phyloP scores from a whole-genome alignment of 2,113 vertebrate species.

The Accipiter cooperii region DNA sequence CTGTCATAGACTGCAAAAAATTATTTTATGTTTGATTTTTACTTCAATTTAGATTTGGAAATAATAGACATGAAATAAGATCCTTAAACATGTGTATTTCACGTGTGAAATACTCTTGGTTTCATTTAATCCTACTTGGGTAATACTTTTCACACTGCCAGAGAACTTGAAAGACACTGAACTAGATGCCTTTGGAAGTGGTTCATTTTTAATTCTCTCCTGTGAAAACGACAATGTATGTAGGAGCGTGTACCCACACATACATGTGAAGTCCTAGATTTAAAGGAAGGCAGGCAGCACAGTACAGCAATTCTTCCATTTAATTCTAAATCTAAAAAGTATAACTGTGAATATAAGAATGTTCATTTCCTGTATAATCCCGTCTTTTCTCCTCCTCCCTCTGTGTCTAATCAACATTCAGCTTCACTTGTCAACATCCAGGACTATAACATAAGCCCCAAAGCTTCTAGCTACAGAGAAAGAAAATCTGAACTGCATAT shows the following conservation, averaged over 20 bases:
- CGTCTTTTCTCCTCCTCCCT: background rate
- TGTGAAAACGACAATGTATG: background rate
- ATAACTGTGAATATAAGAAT: background rate
- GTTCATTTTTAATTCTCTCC: background rate
- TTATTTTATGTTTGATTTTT: background rate
- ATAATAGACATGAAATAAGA: background rate
- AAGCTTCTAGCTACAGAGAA: background rate
- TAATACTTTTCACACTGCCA: background rate
- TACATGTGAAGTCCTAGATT: background rate
- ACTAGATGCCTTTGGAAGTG: background rate
- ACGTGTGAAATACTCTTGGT: background rate
- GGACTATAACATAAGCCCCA: background rate
- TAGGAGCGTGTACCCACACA: accelerated
- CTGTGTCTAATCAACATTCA: background rate
- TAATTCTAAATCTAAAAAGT: background rate
- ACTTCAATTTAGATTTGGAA: background rate
- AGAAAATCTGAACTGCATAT: background rate
- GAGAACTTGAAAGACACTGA: background rate
- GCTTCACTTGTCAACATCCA: background rate
- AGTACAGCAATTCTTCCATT: background rate
- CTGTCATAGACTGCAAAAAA: background rate
- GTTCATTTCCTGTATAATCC: background rate
- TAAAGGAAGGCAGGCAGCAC: background rate
- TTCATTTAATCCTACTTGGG: background rate
- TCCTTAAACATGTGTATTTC: background rate